Base-by-base conservation (phyloP, 2,888 invertebrate species). In the Pseudococcus longispinus region DNA sequence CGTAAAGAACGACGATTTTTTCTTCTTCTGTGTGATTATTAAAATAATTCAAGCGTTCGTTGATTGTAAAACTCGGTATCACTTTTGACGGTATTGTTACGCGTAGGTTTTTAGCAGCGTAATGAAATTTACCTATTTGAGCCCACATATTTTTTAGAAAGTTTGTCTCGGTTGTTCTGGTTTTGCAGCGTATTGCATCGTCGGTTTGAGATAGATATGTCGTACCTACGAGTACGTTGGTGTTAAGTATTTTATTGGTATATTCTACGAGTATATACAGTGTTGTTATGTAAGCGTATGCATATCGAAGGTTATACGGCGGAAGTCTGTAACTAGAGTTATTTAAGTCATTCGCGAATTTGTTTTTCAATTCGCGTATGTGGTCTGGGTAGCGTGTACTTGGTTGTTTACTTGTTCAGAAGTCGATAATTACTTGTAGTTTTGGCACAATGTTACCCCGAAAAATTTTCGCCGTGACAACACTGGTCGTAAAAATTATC, bases 91-190 rank as follows among this genome's bases (percentile, higher is more conserved):
- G 70, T 70, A 70, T 70, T 70, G 70, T 6, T 29, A 70, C 29
- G 70, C 32, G 70, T 70, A 70, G 70, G 70, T 70, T 70, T 70
- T 70, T 70, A 15, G 70, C 70, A 29, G 29, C 29, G 70, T 70
- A 70, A 70, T 70, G 29, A 70, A 70, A 29, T 70, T 70, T 70
- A 37, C 44, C 15, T 46, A 70, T 70, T 70, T 70, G 18, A 11
- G 70, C 70, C 70, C 70, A 70, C 70, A 70, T 29, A 70, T 70
- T 70, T 70, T 70, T 70, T 70, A 70, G 70, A 70, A 70, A 70
- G 70, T 70, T 70, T 70, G 70, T 70, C 70, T 70, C 70, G 18
- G 26, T 23, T 60, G 60, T 70, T 70, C 70, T 70, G 29, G 70
- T 70, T 70, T 26, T 70, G 29, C 32, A 29, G 29, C 13, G 70